These are phyloP conservation scores for Habroteleia sp. DNA, from an alignment of 2,888 invertebrate species.

Conservation along the genomic window DNA sequence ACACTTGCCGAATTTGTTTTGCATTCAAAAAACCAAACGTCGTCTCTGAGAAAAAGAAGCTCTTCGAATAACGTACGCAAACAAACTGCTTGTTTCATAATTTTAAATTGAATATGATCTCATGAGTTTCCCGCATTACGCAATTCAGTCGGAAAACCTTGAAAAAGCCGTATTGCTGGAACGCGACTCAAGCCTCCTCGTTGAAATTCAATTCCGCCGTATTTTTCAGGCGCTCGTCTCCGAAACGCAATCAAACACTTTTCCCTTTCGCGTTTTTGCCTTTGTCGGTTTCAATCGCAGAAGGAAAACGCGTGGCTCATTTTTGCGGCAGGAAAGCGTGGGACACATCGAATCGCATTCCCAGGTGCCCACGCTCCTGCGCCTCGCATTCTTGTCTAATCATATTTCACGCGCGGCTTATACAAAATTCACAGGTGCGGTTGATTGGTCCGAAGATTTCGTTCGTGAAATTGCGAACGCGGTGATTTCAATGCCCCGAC, in stretches of 20 bases:
- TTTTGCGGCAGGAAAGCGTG: conserved; percentile 37
- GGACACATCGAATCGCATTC: conserved; percentile 46
- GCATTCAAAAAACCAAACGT: no score
- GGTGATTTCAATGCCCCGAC: conserved; percentile 54
- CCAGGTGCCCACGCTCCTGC: conserved; percentile 32
- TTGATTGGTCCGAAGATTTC: conserved; percentile 51
- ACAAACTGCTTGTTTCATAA: conserved; percentile 39
- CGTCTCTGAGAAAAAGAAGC: not conserved
- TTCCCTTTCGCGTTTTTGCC: no score
- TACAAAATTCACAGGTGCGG: conserved; percentile 52
- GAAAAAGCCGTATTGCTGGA: conserved; percentile 37
- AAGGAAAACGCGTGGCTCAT: conserved; percentile 2
- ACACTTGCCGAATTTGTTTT: no score
- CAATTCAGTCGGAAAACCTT: conserved; percentile 46
- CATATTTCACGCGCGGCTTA: conserved; percentile 42
- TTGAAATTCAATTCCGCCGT: no score
- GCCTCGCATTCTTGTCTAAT: conserved; percentile 51
- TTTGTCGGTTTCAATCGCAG: not conserved
- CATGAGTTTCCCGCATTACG: conserved; percentile 47
- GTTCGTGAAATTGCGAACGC: conserved; percentile 36
- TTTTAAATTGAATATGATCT: conserved; percentile 50
- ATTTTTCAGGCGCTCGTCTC: no score
- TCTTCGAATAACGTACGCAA: conserved; percentile 4
- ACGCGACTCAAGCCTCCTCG: no score
- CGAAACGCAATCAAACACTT: no score